Conservation (phyloP, 2,113 vertebrate species). For the Rhagologus leucostigma region DNA sequence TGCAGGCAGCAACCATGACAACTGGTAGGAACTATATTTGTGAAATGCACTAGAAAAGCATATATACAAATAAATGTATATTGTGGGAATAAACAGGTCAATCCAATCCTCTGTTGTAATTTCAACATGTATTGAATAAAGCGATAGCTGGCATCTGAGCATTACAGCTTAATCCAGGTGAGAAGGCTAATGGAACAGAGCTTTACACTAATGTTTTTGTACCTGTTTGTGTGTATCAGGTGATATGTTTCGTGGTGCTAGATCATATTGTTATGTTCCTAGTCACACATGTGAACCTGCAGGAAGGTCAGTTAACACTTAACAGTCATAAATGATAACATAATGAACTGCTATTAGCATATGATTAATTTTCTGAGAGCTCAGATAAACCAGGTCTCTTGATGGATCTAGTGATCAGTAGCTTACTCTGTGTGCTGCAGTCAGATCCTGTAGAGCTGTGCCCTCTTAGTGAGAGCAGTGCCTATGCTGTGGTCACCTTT, state of each 20-base stretch:
- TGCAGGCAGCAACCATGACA: conserved; percentile 52
- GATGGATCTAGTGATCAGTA: not conserved
- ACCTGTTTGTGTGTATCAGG: not conserved
- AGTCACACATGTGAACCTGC: not conserved
- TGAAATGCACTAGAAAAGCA: not conserved
- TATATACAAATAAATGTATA: conserved; percentile 16
- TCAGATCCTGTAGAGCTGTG: not conserved
- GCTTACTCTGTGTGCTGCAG: not conserved
- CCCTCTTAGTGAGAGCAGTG: not conserved
- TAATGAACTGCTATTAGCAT: not conserved
- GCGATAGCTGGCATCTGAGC: not conserved
- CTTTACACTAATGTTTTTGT: not conserved
- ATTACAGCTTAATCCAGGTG: not conserved
- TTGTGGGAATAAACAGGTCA: not conserved
- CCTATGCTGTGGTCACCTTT: not conserved
- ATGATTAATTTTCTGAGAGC: not conserved
- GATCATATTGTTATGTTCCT: not conserved
- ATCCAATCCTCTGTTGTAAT: not conserved
- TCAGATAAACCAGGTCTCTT: not conserved
- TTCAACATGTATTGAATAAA: not conserved
- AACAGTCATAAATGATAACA: not conserved
- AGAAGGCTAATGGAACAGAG: not conserved
- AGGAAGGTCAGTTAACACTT: not conserved
- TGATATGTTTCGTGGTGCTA: not conserved
- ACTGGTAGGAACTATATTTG: not conserved